Base-by-base conservation (phyloP, 2,113 vertebrate genomes). In the Sceloporus tristichus region DNA sequence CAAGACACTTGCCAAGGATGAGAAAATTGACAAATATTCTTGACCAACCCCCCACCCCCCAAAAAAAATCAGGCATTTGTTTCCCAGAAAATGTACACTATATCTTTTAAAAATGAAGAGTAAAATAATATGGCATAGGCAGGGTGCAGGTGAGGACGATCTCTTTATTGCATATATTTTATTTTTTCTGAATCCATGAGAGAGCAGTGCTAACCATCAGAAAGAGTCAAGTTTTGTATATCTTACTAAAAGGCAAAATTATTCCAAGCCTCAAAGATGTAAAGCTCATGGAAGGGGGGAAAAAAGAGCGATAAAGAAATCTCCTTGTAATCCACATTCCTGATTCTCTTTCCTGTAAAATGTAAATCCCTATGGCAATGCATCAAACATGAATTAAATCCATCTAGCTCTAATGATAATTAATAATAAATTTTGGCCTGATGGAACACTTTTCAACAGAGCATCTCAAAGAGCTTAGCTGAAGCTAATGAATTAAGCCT, bases 101-200 rank as follows among this genome's bases (percentile, higher is more conserved):
- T 34, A 4, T 7, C 18, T 74, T 5, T 21, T 74, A 71, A 74
- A 38, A 29, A 19, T 6, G 48, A 9, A 25, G 4, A 25, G 7
- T 25, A 21, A 19, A 3, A 54, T 10, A 75, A 85, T 38, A 56
- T 75, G 23, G 13, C 5, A 40, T 16, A 66, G 4, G 19, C 48
- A 16, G 76, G 42, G 76, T 13, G 16, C 40, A 85, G 38, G 56
- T 0, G 59, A 76, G 66, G 0, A 0, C 0, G 79, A 82, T 59
- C 23, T 84, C 77, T 71, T 2, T 0, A 0, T 75, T 89, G 71
- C 85, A 2, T 34, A 85, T 79, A 6, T 80, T 91, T 92, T 19
- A 34, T 34, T 89, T 77, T 87, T 92, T 68, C 19, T 84, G 38
- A 74, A 82, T 88, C n/a, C 11, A 68, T 10, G 18, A 87, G 79